Conservation (phyloP, 2,888 invertebrate genomes). For the Drosophila acutilabella region DNA sequence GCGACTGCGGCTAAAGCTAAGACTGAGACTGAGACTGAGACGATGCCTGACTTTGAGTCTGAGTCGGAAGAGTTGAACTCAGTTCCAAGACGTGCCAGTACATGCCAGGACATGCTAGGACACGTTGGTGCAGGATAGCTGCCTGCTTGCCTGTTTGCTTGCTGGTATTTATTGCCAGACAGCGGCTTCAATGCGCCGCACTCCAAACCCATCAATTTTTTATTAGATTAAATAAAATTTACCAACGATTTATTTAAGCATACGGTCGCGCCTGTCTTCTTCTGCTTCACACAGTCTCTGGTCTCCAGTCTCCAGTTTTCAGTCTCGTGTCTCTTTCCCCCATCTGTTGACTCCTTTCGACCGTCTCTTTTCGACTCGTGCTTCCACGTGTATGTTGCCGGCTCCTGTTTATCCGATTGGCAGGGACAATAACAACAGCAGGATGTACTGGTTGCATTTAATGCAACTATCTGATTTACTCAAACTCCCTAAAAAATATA, state of each 20-base stretch:
- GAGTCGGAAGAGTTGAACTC: background rate
- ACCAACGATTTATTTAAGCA: slow-evolving; percentile 78
- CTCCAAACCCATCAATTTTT: slow-evolving; percentile 77
- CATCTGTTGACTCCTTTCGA: too few species aligned
- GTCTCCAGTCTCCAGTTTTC: background rate
- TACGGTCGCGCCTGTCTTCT: slow-evolving; percentile 47
- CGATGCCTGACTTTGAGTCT: slow-evolving; percentile 8
- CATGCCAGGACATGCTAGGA: slow-evolving; percentile 7
- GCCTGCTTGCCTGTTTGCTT: slow-evolving; percentile 25
- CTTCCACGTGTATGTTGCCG: slow-evolving; percentile 6
- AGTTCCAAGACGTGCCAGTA: slow-evolving; percentile 1
- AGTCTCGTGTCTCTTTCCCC: background rate
- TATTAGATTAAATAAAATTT: slow-evolving; percentile 82
- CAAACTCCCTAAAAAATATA: slow-evolving; percentile 1
- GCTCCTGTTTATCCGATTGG: slow-evolving; percentile 38
- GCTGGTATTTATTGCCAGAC: slow-evolving; percentile 71
- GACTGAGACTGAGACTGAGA: slow-evolving; percentile 12
- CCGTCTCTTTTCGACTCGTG: background rate
- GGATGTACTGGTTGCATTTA: slow-evolving; percentile 53
- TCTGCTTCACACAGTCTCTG: background rate
- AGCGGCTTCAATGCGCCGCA: slow-evolving; percentile 57
- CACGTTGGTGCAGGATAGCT: background rate
- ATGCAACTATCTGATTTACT: slow-evolving; percentile 55
- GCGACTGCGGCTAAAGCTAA: slow-evolving; percentile 13
- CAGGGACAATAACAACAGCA: slow-evolving; percentile 41